Conservation (phyloP, 2,888 invertebrate genomes). For the Cheilosia grossa region DNA sequence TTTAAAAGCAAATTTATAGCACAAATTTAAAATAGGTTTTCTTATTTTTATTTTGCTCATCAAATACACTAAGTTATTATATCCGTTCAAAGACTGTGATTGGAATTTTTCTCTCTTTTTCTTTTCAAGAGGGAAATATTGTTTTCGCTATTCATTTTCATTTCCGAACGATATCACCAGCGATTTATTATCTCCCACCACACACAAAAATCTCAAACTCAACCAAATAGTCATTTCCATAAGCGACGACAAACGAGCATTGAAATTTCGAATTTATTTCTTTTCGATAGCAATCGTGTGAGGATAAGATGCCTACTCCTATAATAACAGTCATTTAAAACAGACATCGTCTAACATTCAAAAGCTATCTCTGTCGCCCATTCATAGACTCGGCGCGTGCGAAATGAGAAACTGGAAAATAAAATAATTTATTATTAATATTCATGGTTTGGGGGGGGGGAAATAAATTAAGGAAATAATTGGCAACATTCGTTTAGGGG, state of each 20-base stretch:
- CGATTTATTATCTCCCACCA: constrained; percentile 18
- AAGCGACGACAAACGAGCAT: constrained; percentile 30
- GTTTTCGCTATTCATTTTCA: constrained; percentile 26
- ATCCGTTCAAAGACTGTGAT: background rate
- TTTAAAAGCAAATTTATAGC: background rate
- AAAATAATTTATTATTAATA: constrained; percentile 53
- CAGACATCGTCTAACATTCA: background rate
- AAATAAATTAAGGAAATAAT: constrained; percentile 11
- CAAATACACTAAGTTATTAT: background rate
- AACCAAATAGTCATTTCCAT: constrained; percentile 40
- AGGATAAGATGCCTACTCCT: constrained; percentile 46
- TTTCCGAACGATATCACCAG: constrained; percentile 16
- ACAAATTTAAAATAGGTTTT: background rate
- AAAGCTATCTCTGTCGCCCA: background rate
- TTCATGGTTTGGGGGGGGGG: constrained; percentile 23
- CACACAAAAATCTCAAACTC: background rate
- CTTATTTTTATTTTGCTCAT: background rate
- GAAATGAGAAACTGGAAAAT: constrained; percentile 10
- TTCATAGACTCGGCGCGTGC: background rate
- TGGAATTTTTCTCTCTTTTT: background rate
- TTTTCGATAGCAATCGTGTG: constrained; percentile 35
- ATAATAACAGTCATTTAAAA: constrained; percentile 44
- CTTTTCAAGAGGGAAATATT: constrained; percentile 1
- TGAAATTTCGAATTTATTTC: constrained; percentile 47
- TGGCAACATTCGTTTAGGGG: constrained; percentile 21